Evolutionary conservation across 2,797 vertebrate species (phyloP).

Genomic region (Gymnodraco acuticeps): DNA sequence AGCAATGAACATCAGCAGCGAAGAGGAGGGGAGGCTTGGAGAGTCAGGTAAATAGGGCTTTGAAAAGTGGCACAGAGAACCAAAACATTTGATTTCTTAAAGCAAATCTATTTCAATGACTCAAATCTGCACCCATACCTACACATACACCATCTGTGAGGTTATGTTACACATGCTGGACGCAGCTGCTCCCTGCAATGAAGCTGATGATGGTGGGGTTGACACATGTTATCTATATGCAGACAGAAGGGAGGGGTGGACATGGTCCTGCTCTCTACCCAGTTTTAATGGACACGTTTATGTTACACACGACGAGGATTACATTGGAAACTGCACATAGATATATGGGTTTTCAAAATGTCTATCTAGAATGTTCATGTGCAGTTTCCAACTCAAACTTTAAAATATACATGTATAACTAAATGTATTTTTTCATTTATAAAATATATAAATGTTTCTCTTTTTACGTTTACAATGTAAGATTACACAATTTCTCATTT

Average conservation of each 20-base stretch:
- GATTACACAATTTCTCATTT: not conserved
- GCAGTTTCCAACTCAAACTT: too few species aligned
- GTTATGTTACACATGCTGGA: slow-evolving; percentile 33
- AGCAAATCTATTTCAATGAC: slow-evolving; percentile 28
- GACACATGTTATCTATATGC: slow-evolving; percentile 20
- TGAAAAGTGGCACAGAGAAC: slow-evolving; percentile 43
- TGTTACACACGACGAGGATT: not conserved
- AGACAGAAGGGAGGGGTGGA: slow-evolving; percentile 8
- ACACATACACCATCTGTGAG: slow-evolving; percentile 9
- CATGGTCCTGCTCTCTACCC: slow-evolving; percentile 5
- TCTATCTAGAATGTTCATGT: too few species aligned
- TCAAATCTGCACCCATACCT: slow-evolving; percentile 15
- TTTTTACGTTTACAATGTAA: not conserved
- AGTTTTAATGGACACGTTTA: slow-evolving; percentile 30
- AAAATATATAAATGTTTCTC: not conserved
- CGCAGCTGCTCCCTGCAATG: slow-evolving; percentile 32
- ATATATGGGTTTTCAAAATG: too few species aligned
- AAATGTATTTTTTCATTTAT: not conserved
- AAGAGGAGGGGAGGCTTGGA: slow-evolving; percentile 12
- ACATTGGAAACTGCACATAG: not conserved
- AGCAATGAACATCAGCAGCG: slow-evolving; percentile 59
- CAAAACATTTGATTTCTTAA: slow-evolving; percentile 20
- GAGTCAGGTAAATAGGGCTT: slow-evolving; percentile 32
- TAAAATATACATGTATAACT: too few species aligned
- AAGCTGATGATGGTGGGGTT: slow-evolving; percentile 12